Evolutionary conservation across 2,113 vertebrate species (phyloP).

Genomic region (Gorsachius goisagi): DNA sequence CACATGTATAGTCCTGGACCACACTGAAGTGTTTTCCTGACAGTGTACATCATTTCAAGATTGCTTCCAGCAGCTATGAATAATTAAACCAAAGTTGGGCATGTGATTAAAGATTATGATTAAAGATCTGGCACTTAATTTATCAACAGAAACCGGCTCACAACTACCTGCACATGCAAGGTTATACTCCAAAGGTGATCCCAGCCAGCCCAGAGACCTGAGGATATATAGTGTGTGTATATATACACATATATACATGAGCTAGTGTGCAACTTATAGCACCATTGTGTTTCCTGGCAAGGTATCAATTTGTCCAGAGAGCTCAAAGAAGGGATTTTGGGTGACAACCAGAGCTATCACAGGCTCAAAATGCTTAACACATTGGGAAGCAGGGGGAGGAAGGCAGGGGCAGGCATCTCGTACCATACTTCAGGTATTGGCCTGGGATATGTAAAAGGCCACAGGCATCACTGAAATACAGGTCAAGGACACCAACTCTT

Average conservation of each 20-base stretch:
- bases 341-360: too few relatives aligned
- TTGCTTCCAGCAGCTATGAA: neutral
- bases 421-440: neutral
- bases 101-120: neutral
- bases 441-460: neutral
- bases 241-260: too few relatives aligned
- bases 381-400: neutral
- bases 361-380: neutral
- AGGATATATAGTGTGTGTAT: neutral
- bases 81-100: neutral
- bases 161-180: neutral
- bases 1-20: neutral
- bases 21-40: neutral
- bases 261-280: neutral
- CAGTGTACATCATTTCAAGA: neutral
- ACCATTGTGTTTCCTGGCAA: neutral
- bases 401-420: rapidly evolving
- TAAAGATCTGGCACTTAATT: neutral
- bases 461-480: neutral
- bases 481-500: neutral
- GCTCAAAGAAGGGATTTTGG: neutral
- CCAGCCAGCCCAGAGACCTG: neutral
- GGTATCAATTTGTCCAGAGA: neutral
- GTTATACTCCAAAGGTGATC: neutral
- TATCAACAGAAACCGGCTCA: neutral